Base-by-base conservation (phyloP, 2,113 vertebrate species). In the Lepidothrix coronata region DNA sequence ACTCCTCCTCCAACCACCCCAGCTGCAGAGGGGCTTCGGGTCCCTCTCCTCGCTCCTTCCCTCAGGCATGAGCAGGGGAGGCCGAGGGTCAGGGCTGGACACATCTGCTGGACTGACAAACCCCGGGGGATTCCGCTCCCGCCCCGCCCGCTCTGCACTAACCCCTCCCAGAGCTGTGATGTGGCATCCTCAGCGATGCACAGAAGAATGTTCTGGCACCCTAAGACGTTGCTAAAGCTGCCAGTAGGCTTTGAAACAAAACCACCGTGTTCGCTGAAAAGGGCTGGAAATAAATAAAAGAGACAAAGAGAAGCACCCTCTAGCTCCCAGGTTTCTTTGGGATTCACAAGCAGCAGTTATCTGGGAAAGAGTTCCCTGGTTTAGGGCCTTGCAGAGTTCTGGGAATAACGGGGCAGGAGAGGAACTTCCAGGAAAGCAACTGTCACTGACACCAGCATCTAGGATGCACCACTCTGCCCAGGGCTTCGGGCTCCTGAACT, bases 161-260 rank as follows among this genome's bases (percentile, higher is more conserved):
- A 94, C 91, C 58, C 6, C 59, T 93, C 76, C 91, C 89, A 94
- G 93, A 85, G 85, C 23, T 19, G 71, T 85, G 86, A 86, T 93
- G 83, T 95, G 94, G 91, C 94, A 91, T 7, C 65, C 0, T 17
- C 68, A 93, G 83, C 2, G 75, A 92, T 7, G 79, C 92, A 62
- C 83, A 18, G 20, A 94, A 62, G 83, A 97, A 97, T 81, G 88
- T 91, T 87, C 93, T 93, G 94, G 93, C 80, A 71, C 37, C 35
- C 9, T 5, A 25, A 66, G 72, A 83, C 35, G 83, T 30, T 88
- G 85, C 85, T 77, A 51, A 51, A 91, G 85, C 93, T 91, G 91
- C 65, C 79, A 85, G 74, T 23, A 4, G 0, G 37, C 86, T 74
- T 65, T 52, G 55, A 85, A 89, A 85, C 44, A 46, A 68, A 85